Conservation (phyloP, 2,888 invertebrate genomes). For the Heteromyza rotundicornis region DNA sequence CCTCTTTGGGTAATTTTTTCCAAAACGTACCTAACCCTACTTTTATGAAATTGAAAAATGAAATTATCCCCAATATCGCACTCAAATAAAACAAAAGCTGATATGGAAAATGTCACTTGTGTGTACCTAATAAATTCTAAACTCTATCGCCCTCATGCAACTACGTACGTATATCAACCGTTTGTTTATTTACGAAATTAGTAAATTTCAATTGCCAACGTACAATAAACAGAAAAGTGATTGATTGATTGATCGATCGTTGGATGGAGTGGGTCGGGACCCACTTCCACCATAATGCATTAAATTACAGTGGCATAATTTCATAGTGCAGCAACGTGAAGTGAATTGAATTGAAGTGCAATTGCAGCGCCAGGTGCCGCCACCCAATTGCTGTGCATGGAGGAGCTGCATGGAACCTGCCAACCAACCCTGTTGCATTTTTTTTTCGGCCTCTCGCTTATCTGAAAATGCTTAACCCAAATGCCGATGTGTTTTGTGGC, state of each 20-base stretch:
- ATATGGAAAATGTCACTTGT: slow-evolving; percentile 4
- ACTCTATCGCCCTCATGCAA: background rate
- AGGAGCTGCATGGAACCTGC: background rate
- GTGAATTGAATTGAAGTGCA: background rate
- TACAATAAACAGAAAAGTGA: slow-evolving; percentile 1
- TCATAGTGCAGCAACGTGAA: too few relatives aligned
- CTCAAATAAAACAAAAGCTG: background rate
- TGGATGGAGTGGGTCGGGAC: background rate
- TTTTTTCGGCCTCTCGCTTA: background rate
- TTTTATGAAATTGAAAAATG: too few relatives aligned
- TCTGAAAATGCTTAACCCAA: background rate
- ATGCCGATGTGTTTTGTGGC: slow-evolving; percentile 10
- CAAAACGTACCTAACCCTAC: too few relatives aligned
- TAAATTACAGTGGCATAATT: too few relatives aligned
- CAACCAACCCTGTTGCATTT: background rate
- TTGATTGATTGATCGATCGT: slow-evolving; percentile 11
- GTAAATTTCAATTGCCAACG: background rate
- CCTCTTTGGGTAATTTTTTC: too few relatives aligned
- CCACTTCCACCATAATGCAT: background rate
- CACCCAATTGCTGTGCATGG: background rate
- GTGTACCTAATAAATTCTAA: background rate
- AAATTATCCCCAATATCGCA: too few relatives aligned
- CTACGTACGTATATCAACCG: too few relatives aligned
- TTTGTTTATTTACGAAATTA: background rate
- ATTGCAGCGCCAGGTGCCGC: background rate